A percentile compares a stretch with the other conserved stretches of the same genome.
phyloP scores from a whole-genome alignment of 2,113 vertebrate genomes.

The Ageneiosus marmoratus region DNA sequence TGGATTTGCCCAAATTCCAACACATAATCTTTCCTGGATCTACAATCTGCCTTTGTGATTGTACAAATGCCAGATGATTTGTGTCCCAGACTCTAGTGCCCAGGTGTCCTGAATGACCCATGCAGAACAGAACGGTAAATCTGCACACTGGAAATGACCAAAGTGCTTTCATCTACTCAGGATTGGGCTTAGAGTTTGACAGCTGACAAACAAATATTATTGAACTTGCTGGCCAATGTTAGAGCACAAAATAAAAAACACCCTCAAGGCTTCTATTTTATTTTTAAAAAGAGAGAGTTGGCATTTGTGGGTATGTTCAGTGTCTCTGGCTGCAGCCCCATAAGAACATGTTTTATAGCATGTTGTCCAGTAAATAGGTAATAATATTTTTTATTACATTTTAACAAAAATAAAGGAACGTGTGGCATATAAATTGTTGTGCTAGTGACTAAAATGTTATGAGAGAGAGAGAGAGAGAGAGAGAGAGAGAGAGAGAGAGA shows the following conservation, averaged over 20 bases:
- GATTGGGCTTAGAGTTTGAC: not conserved
- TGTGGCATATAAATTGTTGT: not conserved
- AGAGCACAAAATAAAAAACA: not conserved
- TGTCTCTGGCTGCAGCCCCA: not conserved
- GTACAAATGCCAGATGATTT: not conserved
- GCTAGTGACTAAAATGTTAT: not conserved
- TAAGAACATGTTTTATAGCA: not conserved
- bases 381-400: not conserved
- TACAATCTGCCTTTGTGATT: not conserved
- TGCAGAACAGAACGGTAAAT: not conserved
- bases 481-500: no score
- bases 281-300: not conserved
- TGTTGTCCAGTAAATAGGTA: not conserved
- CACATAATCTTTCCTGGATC: not conserved
- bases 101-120: constrained; percentile 28
- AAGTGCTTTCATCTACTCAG: constrained; percentile 8
- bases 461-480: not conserved
- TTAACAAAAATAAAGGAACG: not conserved
- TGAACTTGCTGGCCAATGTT: not conserved
- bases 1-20: not conserved
- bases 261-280: not conserved
- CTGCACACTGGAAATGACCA: not conserved
- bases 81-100: not conserved
- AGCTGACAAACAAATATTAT: not conserved
- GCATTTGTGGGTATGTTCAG: not conserved